These are phyloP conservation scores for Haemorhous mexicanus DNA, from an alignment of 2,113 vertebrate species.

Conservation along the genomic window DNA sequence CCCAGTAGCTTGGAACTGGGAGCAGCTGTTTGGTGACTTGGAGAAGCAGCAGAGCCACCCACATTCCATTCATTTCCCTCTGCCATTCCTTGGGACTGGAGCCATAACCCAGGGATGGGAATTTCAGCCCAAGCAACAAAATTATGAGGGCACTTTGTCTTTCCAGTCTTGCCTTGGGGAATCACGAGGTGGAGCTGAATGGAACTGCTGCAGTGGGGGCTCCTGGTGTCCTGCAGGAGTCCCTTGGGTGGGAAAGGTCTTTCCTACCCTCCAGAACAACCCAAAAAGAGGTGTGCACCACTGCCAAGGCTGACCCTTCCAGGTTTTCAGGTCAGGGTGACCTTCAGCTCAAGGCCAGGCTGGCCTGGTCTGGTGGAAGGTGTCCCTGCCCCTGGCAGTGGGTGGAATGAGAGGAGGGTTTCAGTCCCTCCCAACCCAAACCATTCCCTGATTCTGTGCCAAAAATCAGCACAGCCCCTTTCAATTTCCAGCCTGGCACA, in stretches of 20 bases:
- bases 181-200: fast-evolving
- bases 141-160: background rate
- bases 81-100: background rate
- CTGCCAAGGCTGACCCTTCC: fast-evolving
- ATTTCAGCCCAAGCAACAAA: background rate
- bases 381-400: background rate
- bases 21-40: background rate
- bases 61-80: background rate
- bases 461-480: background rate
- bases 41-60: background rate
- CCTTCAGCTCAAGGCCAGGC: background rate
- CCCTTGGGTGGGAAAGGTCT: background rate
- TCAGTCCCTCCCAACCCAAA: background rate
- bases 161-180: background rate
- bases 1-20: background rate
- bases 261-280: background rate
- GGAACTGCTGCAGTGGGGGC: fast-evolving
- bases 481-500: background rate
- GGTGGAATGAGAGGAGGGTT: background rate
- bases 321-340: background rate
- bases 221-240: background rate
- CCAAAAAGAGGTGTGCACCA: fast-evolving
- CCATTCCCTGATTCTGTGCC: background rate
- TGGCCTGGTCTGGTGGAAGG: background rate
- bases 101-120: background rate